Percentiles rank a stretch among this genome's conserved stretches.
Conservation (phyloP, 53 echinoderm and acorn worm species). For the Stichopus horrens region DNA sequence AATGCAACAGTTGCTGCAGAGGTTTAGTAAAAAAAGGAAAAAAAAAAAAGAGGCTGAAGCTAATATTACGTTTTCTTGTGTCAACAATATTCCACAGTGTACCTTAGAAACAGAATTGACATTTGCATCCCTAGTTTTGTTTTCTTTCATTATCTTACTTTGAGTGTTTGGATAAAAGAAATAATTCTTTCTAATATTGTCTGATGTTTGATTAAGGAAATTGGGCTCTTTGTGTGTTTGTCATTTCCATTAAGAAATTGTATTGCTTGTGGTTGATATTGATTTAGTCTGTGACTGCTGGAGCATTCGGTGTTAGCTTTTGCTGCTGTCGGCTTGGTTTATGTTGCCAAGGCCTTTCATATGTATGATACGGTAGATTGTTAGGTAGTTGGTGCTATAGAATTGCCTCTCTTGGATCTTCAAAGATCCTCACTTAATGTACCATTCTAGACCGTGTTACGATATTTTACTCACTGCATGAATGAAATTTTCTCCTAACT, state of each 20-base stretch:
- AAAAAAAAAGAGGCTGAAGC: neutral
- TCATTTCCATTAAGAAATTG: constrained; percentile 37
- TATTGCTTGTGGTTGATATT: constrained; percentile 38
- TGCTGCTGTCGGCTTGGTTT: neutral
- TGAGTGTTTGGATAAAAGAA: constrained; percentile 28
- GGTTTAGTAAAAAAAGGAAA: neutral
- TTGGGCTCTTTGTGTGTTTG: constrained; percentile 44
- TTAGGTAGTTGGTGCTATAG: too few relatives aligned
- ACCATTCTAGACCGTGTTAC: too few relatives aligned
- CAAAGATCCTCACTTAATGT: too few relatives aligned
- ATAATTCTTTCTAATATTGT: constrained; percentile 27
- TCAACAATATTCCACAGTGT: constrained; percentile 1
- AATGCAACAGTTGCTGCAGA: constrained; percentile 24
- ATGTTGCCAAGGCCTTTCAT: neutral
- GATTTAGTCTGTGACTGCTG: constrained; percentile 35
- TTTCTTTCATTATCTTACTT: constrained; percentile 25
- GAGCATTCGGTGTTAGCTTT: neutral
- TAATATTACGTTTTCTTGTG: constrained; percentile 25
- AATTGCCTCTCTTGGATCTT: too few relatives aligned
- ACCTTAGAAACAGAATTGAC: constrained; percentile 14
- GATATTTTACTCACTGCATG: too few relatives aligned
- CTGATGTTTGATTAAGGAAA: constrained; percentile 34
- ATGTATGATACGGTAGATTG: too few relatives aligned
- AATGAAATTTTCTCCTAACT: too few relatives aligned
- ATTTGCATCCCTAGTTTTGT: constrained; percentile 11